A percentile compares a stretch with the other conserved stretches of the same genome.
phyloP scores from a whole-genome alignment of 64 coral and sea anemone species.

The Trachythela sp. region DNA sequence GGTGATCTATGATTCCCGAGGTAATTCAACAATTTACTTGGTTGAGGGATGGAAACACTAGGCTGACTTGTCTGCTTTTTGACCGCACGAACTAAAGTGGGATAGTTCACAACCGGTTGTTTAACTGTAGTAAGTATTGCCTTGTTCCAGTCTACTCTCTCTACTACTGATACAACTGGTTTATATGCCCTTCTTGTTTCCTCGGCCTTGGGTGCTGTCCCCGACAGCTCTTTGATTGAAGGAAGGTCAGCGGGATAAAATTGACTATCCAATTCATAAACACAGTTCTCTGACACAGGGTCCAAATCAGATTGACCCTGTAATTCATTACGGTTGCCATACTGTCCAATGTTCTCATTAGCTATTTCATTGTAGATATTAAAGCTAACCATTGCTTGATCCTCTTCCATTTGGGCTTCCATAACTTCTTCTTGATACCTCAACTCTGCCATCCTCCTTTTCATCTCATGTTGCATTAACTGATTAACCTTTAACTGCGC shows the following conservation, averaged over 20 bases:
- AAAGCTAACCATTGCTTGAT: constrained; percentile 19
- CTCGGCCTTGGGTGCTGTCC: not conserved
- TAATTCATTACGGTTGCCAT: not conserved
- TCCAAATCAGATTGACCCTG: not conserved
- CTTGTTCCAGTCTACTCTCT: not conserved
- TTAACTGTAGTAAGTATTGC: not conserved
- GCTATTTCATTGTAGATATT: constrained; percentile 19
- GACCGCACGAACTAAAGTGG: too few relatives aligned
- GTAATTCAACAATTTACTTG: too few relatives aligned
- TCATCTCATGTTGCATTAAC: constrained; percentile 1
- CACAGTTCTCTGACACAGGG: not conserved
- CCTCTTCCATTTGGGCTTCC: constrained; percentile 44
- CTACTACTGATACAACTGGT: not conserved
- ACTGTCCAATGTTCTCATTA: not conserved
- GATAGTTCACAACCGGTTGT: too few relatives aligned
- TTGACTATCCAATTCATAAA: too few relatives aligned
- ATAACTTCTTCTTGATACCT: constrained; percentile 21
- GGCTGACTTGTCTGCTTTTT: too few relatives aligned
- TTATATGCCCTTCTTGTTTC: not conserved
- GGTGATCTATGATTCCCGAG: too few relatives aligned
- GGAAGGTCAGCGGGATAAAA: too few relatives aligned
- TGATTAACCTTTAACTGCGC: constrained; percentile 19
- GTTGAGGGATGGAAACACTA: too few relatives aligned
- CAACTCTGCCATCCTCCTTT: constrained; percentile 16
- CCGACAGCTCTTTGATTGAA: not conserved